phyloP scores from a whole-genome alignment of 2,113 vertebrate species.

The Micromys minutus region DNA sequence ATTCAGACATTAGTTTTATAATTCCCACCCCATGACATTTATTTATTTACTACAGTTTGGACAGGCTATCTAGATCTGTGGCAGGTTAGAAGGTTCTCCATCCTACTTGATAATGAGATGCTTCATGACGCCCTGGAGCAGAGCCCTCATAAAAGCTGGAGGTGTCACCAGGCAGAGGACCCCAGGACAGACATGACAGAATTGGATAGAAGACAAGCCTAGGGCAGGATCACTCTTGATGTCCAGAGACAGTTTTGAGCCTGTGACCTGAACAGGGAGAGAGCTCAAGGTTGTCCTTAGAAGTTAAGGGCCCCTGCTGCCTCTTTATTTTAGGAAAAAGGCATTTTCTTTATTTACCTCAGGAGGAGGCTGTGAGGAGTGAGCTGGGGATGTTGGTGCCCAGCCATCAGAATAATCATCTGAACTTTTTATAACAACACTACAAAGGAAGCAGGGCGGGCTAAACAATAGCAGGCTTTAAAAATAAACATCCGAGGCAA shows the following conservation, averaged over 20 bases:
- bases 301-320: not conserved
- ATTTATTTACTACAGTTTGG: slow-evolving; percentile 6
- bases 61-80: not conserved
- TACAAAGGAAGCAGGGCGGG: slow-evolving; percentile 51
- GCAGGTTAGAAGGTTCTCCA: not conserved
- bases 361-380: slow-evolving; percentile 4
- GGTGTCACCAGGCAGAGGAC: not conserved
- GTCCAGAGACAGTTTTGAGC: not conserved
- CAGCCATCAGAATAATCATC: slow-evolving; percentile 6
- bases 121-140: not conserved
- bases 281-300: not conserved
- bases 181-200: not conserved
- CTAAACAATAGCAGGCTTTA: slow-evolving; percentile 74
- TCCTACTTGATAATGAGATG: not conserved
- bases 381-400: not conserved
- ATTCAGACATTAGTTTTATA: not conserved
- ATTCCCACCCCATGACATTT: not conserved
- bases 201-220: not conserved
- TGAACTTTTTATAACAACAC: slow-evolving; percentile 57
- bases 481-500: slow-evolving; percentile 72
- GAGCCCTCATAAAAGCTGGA: not conserved
- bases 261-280: not conserved
- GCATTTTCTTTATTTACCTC: slow-evolving; percentile 29
- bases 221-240: not conserved
- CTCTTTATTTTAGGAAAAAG: slow-evolving; percentile 54